A percentile compares a stretch with the other conserved stretches of the same genome.
These are phyloP conservation scores for Antechinus stuartii DNA, from an alignment of 2,113 vertebrate genomes.

Conservation along the genomic window DNA sequence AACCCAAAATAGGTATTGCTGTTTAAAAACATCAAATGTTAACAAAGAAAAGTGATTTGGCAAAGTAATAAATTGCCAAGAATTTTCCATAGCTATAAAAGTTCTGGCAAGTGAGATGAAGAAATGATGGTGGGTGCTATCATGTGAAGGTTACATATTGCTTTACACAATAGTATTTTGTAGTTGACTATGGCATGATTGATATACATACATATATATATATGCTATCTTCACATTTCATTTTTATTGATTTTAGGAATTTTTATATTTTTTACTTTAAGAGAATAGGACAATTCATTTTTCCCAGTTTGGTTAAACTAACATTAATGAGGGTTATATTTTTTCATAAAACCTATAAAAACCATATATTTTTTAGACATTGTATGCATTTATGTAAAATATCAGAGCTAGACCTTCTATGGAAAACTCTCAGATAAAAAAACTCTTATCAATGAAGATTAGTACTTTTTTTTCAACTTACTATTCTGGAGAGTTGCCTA, in stretches of 20 bases:
- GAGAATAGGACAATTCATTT: not conserved
- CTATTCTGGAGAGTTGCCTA: not conserved
- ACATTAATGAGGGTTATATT: conserved; percentile 31
- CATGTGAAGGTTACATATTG: not conserved
- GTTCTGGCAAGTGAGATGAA: not conserved
- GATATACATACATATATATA: not conserved
- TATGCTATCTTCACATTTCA: not conserved
- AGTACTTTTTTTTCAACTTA: not conserved
- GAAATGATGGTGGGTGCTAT: not conserved
- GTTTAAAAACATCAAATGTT: not conserved
- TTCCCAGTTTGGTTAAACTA: conserved; percentile 6
- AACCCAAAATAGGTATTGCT: not conserved
- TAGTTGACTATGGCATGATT: not conserved
- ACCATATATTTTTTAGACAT: conserved; percentile 11
- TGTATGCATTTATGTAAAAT: not conserved
- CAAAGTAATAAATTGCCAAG: not conserved
- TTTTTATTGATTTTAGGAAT: not conserved
- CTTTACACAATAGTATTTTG: not conserved
- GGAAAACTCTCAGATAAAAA: not conserved
- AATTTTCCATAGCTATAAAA: not conserved
- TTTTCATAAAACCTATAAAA: conserved; percentile 39
- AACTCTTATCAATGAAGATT: not conserved
- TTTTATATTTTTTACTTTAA: conserved; percentile 6
- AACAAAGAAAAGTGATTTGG: not conserved
- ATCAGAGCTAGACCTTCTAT: not conserved